Evolutionary conservation across 2,797 vertebrate genomes (phyloP), one percentile per base, ranked within the genome.

Genomic region (Enoplosus armatus): DNA sequence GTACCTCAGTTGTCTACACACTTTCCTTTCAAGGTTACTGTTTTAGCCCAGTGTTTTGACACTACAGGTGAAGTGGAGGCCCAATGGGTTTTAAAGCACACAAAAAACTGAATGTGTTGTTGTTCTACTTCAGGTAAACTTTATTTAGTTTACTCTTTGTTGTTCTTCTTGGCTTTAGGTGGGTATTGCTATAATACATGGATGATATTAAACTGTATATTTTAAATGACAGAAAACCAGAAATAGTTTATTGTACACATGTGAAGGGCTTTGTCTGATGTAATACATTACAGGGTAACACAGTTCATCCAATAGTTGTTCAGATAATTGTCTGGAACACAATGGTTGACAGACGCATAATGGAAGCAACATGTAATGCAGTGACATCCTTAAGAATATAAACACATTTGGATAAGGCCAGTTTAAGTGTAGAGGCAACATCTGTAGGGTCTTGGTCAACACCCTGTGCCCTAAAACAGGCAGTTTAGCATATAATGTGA

Each of bases 401-500:
- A 47, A 55, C 18, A 47, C 11, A n/a, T 16, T 26, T 22, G 33
- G n/a, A n/a, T n/a, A n/a, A 31, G 5, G 12, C 37, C 4, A n/a
- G n/a, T n/a, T n/a, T n/a, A n/a, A 3, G 9, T 14, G 20, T 53
- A 43, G 5, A 20, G 6, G 39, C 10, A n/a, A n/a, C 45, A n/a
- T 73, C 4, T 43, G 8, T n/a, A 37, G 16, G 15, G 12, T 66
- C 60, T 9, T 61, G 47, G 50, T 63, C 60, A n/a, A 68, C 72
- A 56, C 33, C 7, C 9, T 8, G 14, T 54, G 60, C 56, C 26
- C 41, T 63, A 35, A 65, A 75, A 51, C 69, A 56, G 41, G 26
- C n/a, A 70, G 68, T 63, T 54, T 22, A 47, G 6, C 18, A 39
- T 71, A 12, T 62, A 61, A 75, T 83, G 51, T 47, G 39, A 26